Evolutionary conservation across 2,113 vertebrate genomes (phyloP).

Genomic region (Periophthalmus modestus): DNA sequence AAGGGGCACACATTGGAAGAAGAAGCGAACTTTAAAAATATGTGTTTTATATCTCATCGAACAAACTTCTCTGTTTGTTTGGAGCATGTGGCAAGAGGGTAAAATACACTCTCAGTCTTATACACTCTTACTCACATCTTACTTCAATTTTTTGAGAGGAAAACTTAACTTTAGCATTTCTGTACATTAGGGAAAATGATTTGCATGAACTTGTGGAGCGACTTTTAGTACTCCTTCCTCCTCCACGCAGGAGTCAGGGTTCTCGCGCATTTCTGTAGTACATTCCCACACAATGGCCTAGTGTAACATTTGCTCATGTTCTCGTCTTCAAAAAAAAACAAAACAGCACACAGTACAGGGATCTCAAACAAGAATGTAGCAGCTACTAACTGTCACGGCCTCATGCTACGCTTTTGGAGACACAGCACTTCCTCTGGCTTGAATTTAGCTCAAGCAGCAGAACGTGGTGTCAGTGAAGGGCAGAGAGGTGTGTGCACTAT

Average conservation of each 20-base stretch:
- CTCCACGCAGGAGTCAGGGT: constrained; percentile 26
- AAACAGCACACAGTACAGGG: not conserved
- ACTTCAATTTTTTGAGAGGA: not conserved
- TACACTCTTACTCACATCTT: not conserved
- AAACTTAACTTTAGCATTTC: not conserved
- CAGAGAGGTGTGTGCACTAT: constrained; percentile 10
- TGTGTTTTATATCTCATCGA: constrained; percentile 2
- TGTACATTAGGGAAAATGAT: not conserved
- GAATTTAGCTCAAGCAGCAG: constrained; percentile 38
- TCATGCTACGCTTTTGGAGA: constrained; percentile 12
- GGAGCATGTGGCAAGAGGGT: not conserved
- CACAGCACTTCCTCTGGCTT: constrained; percentile 30
- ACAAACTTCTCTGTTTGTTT: not conserved
- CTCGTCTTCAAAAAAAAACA: not conserved
- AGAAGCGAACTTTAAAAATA: constrained; percentile 47
- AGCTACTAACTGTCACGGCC: constrained; percentile 23
- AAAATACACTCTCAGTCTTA: not conserved
- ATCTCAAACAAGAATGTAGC: constrained; percentile 9
- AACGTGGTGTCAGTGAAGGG: constrained; percentile 39
- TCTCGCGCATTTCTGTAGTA: constrained; percentile 27
- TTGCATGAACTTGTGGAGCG: not conserved
- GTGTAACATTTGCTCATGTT: constrained; percentile 3
- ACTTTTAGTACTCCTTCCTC: not conserved
- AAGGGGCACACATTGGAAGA: constrained; percentile 37
- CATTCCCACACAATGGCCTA: constrained; percentile 31